A percentile compares a stretch with the other conserved stretches of the same genome.
phyloP scores from a whole-genome alignment of 1,140 invertebrate genomes.

The Dendroctonus valens region DNA sequence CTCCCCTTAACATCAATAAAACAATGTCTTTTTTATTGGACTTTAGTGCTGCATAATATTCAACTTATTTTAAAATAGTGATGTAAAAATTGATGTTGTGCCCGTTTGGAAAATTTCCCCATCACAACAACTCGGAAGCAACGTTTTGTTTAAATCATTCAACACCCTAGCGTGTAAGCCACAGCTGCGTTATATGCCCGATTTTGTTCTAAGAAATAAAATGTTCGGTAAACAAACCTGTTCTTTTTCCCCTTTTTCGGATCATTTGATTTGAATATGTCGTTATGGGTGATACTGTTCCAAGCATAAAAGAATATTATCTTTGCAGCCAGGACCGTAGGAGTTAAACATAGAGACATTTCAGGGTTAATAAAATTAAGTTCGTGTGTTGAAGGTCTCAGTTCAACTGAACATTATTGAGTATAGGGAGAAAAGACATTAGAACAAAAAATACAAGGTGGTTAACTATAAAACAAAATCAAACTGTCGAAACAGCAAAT shows the following conservation, averaged over 20 bases:
- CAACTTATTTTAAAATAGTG: too few relatives aligned
- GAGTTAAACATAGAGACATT: not conserved
- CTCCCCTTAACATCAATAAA: too few relatives aligned
- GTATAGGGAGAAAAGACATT: too few relatives aligned
- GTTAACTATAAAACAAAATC: not conserved
- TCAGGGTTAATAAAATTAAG: too few relatives aligned
- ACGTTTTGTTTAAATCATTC: not conserved
- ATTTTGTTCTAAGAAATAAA: constrained; percentile 11
- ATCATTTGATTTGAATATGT: constrained; percentile 21
- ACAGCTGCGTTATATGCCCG: constrained; percentile 2
- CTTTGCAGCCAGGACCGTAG: not conserved
- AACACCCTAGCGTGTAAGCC: not conserved
- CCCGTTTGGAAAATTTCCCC: too few relatives aligned
- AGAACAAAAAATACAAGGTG: too few relatives aligned
- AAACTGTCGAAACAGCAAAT: not conserved
- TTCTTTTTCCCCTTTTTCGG: constrained; percentile 5
- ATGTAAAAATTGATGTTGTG: too few relatives aligned
- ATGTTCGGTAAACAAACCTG: constrained; percentile 9
- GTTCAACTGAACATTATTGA: too few relatives aligned
- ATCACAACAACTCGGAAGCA: too few relatives aligned
- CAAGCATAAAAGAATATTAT: not conserved
- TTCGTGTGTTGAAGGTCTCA: too few relatives aligned
- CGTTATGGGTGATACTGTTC: constrained; percentile 7
- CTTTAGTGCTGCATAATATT: too few relatives aligned
- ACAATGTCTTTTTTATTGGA: too few relatives aligned